A percentile compares a stretch with the other conserved stretches of the same genome.
These are phyloP conservation scores for Gasterosteus aculeatus DNA, from an alignment of 2,113 vertebrate genomes.

Conservation along the genomic window DNA sequence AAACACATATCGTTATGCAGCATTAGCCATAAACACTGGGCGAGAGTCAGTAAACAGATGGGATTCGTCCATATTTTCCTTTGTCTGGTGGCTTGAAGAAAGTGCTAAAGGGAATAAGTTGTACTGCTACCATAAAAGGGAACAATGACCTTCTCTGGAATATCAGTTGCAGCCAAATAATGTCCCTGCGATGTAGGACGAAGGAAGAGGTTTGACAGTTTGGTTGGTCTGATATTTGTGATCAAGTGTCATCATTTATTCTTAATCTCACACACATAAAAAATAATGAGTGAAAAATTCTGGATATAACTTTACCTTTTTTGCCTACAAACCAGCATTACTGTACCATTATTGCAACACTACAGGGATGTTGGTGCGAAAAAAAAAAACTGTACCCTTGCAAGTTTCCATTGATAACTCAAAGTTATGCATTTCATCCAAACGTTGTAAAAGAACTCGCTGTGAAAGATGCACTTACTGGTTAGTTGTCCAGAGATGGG, in stretches of 20 bases:
- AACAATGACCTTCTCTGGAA: conserved; percentile 6
- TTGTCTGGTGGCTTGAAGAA: conserved; percentile 21
- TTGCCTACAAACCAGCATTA: not conserved
- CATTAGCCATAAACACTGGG: conserved; percentile 45
- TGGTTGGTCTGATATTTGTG: not conserved
- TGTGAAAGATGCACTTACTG: conserved; percentile 84
- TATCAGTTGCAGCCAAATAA: not conserved
- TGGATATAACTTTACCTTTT: not conserved
- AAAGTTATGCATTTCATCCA: not conserved
- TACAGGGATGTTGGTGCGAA: not conserved
- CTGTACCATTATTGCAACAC: not conserved
- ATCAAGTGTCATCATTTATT: not conserved
- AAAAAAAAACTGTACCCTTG: not conserved
- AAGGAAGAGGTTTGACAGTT: not conserved
- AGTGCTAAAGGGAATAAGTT: not conserved
- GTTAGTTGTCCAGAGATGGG: conserved; percentile 95
- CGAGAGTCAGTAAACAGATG: conserved; percentile 39
- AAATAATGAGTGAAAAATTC: not conserved
- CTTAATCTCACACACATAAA: not conserved
- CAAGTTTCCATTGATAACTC: not conserved
- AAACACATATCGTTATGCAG: conserved; percentile 42
- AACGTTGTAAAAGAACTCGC: not conserved
- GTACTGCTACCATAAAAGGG: not conserved
- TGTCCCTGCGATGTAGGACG: not conserved
- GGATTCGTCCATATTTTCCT: conserved; percentile 23